Base-by-base conservation (phyloP, 2,888 invertebrate species). In the Auanema sp. region DNA sequence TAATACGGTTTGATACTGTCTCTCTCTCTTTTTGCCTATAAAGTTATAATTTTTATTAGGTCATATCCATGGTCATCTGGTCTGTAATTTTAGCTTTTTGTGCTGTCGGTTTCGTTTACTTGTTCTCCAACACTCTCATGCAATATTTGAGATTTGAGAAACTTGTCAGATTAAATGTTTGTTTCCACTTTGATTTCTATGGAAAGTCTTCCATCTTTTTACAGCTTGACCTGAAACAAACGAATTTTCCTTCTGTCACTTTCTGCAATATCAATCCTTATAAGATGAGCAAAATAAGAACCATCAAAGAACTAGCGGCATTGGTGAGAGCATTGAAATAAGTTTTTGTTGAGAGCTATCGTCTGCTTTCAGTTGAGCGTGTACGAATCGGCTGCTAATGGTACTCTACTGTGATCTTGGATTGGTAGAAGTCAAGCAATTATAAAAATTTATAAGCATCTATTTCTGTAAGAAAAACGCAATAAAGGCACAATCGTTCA, bases 261-360 rank as follows among this genome's bases (percentile, higher is more conserved):
- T 75, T 77, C 65, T 77, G 77, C 67, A 77, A 77, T 58, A 77
- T 73, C 51, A 77, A 77, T 49, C 77, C 77, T 8, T 77, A 77
- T 66, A 77, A 77, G 53, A 55, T 77, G 64, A 69, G 67, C 47
- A 63, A 71, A 61, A 77, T 77, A 56, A 55, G 55, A 50, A 47
- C 60, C 3, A 71, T 75, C 16, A 69, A 66, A 25, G 72, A 71
- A 51, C 57, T 77, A 51, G 62, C 68, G 52, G 76, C 76, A n/a
- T 60, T 77, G 57, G 73, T 71, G 43, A 41, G 33, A 33, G 3
- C 8, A 33, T 33, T 8, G 33, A 8, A 33, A 33, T 3, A 3
- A 8, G 8, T 33, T 33, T 8, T 33, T 8, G 4, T 33, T n/a
- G n/a, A 33, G 8, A 33, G 8, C 33, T 33, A 33, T 33, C 8